Evolutionary conservation across 2,113 vertebrate genomes (phyloP), one percentile per base, ranked within the genome.

Genomic region (Gadus macrocephalus): DNA sequence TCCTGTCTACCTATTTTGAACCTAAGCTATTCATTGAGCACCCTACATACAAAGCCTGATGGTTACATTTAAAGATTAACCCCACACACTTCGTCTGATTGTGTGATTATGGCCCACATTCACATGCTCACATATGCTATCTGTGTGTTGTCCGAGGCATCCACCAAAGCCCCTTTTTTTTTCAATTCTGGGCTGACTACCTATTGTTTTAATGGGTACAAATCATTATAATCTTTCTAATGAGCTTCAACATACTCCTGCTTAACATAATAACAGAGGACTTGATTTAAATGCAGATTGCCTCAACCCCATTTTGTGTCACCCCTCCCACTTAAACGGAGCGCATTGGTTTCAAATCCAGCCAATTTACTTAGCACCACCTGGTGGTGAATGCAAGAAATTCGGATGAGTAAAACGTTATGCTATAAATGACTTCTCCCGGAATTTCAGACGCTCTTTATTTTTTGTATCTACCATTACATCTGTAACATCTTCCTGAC

Each of bases 141-240:
- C 55, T 17, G 64, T 64, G 42, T 42, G 9, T 60, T 1, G 60
- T 61, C 19, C 22, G 56, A 61, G 55, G 20, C 67, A 55, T 73
- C 28, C 17, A 66, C 20, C 25, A 49, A 42, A 68, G 38, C 61
- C 58, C 35, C 62, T 22, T 70, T 49, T 64, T 20, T 70, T 5
- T 79, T 68, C 68, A 20, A 67, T 62, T 22, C 27, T 22, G 12
- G 0, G 67, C 66, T 72, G 53, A 75, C 75, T 72, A 62, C 49
- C 67, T 70, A 69, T 72, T 69, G 80, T 70, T 81, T 80, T 81
- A 80, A 77, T 79, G 77, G 70, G 7, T 68, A 85, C 78, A 80
- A 80, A 76, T 84, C 79, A 85, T 85, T 73, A 83, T 89, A 84
- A 87, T 89, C 80, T 87, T 87, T 86, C 69, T 87, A 90, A 90